These are phyloP conservation scores for Sussaba pulchella DNA, from an alignment of 2,888 invertebrate species.

Conservation along the genomic window DNA sequence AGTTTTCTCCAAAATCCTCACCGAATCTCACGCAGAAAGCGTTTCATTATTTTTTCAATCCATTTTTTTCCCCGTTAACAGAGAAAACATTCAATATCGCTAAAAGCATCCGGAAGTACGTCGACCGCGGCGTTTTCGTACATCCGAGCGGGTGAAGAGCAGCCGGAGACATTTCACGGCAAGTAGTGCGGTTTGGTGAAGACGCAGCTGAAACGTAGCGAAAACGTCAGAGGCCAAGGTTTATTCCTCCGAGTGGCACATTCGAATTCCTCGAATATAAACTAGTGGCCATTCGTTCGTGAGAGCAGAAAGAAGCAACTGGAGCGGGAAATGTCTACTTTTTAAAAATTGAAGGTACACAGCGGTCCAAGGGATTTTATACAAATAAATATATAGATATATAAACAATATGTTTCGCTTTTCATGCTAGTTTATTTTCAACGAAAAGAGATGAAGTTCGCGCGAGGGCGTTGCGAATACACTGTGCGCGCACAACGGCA, in stretches of 20 bases:
- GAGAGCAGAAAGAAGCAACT: background rate
- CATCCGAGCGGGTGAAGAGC: constrained; percentile 18
- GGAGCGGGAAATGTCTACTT: constrained; percentile 46
- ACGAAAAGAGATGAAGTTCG: constrained; percentile 9
- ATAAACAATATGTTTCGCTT: constrained; percentile 26
- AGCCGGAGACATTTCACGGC: constrained; percentile 26
- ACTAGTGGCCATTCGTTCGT: constrained; percentile 2
- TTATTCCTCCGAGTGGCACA: constrained; percentile 15
- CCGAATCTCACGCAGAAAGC: background rate
- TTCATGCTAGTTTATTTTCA: constrained; percentile 25
- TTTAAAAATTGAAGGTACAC: constrained; percentile 50
- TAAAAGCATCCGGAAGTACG: constrained; percentile 62
- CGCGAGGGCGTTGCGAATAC: constrained; percentile 16
- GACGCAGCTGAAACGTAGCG: background rate
- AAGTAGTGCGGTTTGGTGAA: background rate
- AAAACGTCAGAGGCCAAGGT: background rate
- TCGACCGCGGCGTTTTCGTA: background rate
- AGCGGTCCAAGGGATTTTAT: too few species aligned
- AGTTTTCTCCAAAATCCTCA: background rate
- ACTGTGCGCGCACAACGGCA: constrained; percentile 31
- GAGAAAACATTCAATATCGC: constrained; percentile 57
- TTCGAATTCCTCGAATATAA: background rate
- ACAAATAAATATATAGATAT: too few species aligned
- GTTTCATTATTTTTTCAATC: background rate
- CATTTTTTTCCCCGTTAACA: background rate